phyloP scores from a whole-genome alignment of 1,140 invertebrate genomes.

The Anastatus disparis region DNA sequence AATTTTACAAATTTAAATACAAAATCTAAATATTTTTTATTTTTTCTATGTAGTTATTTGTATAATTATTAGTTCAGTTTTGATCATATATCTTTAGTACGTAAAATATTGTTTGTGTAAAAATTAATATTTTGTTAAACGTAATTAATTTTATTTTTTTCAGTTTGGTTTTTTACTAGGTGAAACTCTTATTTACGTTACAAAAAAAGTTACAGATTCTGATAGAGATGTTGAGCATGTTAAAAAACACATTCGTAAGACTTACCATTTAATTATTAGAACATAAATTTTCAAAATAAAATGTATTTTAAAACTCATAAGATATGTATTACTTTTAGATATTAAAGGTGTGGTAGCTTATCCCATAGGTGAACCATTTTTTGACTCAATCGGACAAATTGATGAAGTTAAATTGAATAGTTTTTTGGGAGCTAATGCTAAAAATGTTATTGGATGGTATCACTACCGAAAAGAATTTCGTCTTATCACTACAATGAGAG shows the following conservation, averaged over 20 bases:
- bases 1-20: no score
- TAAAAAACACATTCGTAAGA: background rate
- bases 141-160: conserved; percentile 61
- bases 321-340: conserved; percentile 53
- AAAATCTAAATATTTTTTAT: no score
- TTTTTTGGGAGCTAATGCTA: conserved; percentile 65
- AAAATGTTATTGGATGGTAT: conserved; percentile 74
- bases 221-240: conserved; percentile 68
- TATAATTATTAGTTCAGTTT: no score
- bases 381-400: conserved; percentile 68
- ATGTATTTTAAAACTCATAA: background rate
- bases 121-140: no score
- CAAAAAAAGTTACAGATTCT: conserved; percentile 74
- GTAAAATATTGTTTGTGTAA: no score
- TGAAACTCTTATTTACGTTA: conserved; percentile 69
- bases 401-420: conserved; percentile 66
- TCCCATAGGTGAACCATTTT: conserved; percentile 66
- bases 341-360: conserved; percentile 70
- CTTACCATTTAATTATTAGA: background rate
- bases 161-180: conserved; percentile 76
- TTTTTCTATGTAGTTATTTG: no score
- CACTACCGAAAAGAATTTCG: conserved; percentile 68
- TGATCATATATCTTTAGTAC: no score
- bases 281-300: conserved; percentile 1
- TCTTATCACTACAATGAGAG: conserved; percentile 67